These are phyloP conservation scores for Penaeus japonicus DNA, from an alignment of 1,140 invertebrate genomes.

Conservation along the genomic window DNA sequence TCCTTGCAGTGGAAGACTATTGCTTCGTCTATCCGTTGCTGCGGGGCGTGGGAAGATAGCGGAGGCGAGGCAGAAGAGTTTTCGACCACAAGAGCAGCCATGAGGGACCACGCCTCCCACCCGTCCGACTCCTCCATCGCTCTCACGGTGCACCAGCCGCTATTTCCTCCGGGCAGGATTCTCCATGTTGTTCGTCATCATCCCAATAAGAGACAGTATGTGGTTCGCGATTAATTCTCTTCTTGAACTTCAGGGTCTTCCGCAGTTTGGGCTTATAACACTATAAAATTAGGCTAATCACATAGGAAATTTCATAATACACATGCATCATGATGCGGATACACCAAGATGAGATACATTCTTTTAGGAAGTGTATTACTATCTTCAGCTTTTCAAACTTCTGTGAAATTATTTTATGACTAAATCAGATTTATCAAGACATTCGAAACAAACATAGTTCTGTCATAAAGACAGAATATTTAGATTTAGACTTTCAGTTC, in stretches of 20 bases:
- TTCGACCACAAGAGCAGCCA: conserved; percentile 37
- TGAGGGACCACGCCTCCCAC: conserved; percentile 60
- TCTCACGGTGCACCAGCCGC: conserved; percentile 75
- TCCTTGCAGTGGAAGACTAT: conserved; percentile 87
- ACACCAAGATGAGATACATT: no score
- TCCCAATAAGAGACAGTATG: conserved; percentile 82
- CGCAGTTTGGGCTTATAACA: neutral
- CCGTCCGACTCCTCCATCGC: conserved; percentile 63
- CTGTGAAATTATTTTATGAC: no score
- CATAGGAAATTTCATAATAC: no score
- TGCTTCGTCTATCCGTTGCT: conserved; percentile 81
- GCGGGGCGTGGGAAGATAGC: conserved; percentile 75
- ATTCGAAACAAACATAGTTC: no score
- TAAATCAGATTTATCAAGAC: no score
- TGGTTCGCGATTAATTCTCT: conserved; percentile 71
- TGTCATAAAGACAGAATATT: no score
- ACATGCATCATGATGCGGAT: no score
- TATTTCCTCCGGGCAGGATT: conserved; percentile 88
- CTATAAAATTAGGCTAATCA: neutral
- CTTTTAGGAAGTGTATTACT: no score
- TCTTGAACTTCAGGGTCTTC: neutral
- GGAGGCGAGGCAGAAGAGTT: conserved; percentile 58
- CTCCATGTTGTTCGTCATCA: conserved; percentile 91
- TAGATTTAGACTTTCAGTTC: no score
- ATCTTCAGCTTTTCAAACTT: no score